A percentile compares a stretch with the other conserved stretches of the same genome.
These are phyloP conservation scores for Pipistrellus kuhlii DNA, from an alignment of 2,797 vertebrate genomes.

Conservation along the genomic window DNA sequence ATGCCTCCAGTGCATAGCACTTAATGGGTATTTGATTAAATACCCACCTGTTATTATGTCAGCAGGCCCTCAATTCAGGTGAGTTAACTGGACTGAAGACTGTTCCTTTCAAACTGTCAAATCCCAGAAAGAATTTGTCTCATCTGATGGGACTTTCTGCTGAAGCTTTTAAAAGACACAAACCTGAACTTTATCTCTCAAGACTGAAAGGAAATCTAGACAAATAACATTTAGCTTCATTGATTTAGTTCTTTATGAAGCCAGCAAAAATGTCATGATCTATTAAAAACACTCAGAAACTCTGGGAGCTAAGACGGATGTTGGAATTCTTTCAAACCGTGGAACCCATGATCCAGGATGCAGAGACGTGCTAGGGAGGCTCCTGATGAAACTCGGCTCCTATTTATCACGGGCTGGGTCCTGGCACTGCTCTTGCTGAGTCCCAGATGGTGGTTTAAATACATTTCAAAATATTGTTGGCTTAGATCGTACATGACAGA, in stretches of 20 bases:
- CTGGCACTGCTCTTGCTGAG: conserved; percentile 75
- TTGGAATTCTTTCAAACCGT: conserved; percentile 80
- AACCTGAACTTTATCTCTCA: conserved; percentile 37
- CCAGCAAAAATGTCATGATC: conserved; percentile 72
- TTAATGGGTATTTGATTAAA: background rate
- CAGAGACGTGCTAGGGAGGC: conserved; percentile 75
- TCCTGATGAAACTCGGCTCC: conserved; percentile 78
- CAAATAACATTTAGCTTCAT: conserved; percentile 70
- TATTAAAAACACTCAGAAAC: conserved; percentile 80
- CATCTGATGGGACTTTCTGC: conserved; percentile 3
- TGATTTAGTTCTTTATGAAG: conserved; percentile 69
- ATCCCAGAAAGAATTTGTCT: conserved; percentile 13
- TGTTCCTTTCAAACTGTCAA: background rate
- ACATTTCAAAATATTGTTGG: conserved; percentile 81
- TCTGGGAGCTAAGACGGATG: conserved; percentile 76
- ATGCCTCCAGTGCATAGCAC: background rate
- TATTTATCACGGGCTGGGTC: conserved; percentile 79
- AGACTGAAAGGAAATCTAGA: conserved; percentile 67
- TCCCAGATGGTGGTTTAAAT: conserved; percentile 82
- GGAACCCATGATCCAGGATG: conserved; percentile 81
- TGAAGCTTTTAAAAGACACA: conserved; percentile 64
- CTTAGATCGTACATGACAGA: conserved; percentile 72
- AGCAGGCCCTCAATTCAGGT: conserved; percentile 25
- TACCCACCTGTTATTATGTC: background rate
- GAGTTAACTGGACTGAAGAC: background rate